A percentile compares a stretch with the other conserved stretches of the same genome.
These are phyloP conservation scores for Chloebia gouldiae DNA, from an alignment of 2,113 vertebrate species.

Conservation along the genomic window DNA sequence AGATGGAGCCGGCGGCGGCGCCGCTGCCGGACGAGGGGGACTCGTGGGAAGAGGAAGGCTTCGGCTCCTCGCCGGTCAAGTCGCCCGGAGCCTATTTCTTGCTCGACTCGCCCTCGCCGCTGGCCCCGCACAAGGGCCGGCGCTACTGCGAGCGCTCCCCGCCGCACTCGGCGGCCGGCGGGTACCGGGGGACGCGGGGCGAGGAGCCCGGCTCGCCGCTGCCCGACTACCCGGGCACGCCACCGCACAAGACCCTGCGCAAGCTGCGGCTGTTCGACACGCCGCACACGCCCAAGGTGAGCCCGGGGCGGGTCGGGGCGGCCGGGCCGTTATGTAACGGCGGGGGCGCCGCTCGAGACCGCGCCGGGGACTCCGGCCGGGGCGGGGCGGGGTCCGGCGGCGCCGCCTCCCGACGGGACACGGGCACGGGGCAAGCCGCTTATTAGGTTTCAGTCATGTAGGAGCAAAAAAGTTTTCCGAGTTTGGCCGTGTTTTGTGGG, in stretches of 20 bases:
- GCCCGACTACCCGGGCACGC: slow-evolving; percentile 88
- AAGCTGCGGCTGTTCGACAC: slow-evolving; percentile 94
- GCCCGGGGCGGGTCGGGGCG: background rate
- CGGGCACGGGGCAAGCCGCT: background rate
- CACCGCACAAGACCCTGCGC: slow-evolving; percentile 93
- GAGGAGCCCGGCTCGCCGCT: slow-evolving; percentile 79
- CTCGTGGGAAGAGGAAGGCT: slow-evolving; percentile 86
- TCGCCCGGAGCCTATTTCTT: slow-evolving; percentile 75
- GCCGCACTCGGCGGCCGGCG: background rate
- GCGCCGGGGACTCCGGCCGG: background rate
- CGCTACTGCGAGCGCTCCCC: slow-evolving; percentile 54
- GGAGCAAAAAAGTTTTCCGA: rapidly evolving
- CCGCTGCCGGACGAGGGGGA: slow-evolving; percentile 79
- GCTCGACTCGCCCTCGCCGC: slow-evolving; percentile 78
- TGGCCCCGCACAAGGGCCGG: slow-evolving; percentile 65
- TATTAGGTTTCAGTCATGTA: rapidly evolving
- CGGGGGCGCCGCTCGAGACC: background rate
- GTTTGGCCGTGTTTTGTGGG: rapidly evolving
- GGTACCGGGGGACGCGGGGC: slow-evolving; percentile 30
- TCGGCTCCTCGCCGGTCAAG: slow-evolving; percentile 82
- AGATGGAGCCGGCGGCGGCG: slow-evolving; percentile 55
- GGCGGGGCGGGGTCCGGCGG: background rate
- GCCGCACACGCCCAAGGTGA: slow-evolving; percentile 94
- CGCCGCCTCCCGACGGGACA: background rate
- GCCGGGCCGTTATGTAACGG: background rate